These are phyloP conservation scores for Phania funesta DNA, from an alignment of 2,888 invertebrate genomes.

Conservation along the genomic window DNA sequence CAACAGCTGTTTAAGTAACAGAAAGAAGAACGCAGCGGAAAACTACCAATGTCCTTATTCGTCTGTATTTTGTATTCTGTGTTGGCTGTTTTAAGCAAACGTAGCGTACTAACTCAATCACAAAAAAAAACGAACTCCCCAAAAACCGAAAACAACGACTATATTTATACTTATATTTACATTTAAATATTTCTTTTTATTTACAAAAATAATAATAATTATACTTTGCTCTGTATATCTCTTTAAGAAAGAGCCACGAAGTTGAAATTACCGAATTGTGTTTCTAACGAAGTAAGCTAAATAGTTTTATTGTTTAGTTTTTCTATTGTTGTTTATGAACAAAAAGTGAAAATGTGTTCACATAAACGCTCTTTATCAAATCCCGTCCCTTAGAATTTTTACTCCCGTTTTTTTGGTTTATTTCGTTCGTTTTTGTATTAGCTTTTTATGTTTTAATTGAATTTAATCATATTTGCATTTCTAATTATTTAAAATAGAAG, in stretches of 20 bases:
- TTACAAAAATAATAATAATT: conserved; percentile 24
- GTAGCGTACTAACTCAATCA: conserved; percentile 10
- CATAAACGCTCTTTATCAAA: conserved; percentile 28
- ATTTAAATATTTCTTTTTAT: conserved; percentile 34
- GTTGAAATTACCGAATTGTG: conserved; percentile 49
- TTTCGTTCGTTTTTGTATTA: neutral
- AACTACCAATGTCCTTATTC: conserved; percentile 16
- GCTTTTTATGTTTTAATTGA: neutral
- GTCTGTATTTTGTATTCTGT: conserved; percentile 14
- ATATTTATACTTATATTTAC: conserved; percentile 17
- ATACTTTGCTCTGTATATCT: neutral
- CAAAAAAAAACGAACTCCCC: conserved; percentile 12
- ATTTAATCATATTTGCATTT: neutral
- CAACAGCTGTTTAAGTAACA: neutral
- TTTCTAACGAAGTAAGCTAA: conserved; percentile 11
- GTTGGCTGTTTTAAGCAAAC: conserved; percentile 52
- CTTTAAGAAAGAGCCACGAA: conserved; percentile 42
- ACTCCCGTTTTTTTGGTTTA: neutral
- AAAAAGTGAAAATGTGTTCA: conserved; percentile 38
- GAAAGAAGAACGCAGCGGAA: neutral
- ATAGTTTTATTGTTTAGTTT: conserved; percentile 2
- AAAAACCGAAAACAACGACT: conserved; percentile 32
- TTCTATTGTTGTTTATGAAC: conserved; percentile 34
- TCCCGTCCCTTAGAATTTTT: neutral
- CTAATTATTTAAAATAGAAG: neutral